phyloP scores from a whole-genome alignment of 1,140 invertebrate species.

The Vanessa atalanta region DNA sequence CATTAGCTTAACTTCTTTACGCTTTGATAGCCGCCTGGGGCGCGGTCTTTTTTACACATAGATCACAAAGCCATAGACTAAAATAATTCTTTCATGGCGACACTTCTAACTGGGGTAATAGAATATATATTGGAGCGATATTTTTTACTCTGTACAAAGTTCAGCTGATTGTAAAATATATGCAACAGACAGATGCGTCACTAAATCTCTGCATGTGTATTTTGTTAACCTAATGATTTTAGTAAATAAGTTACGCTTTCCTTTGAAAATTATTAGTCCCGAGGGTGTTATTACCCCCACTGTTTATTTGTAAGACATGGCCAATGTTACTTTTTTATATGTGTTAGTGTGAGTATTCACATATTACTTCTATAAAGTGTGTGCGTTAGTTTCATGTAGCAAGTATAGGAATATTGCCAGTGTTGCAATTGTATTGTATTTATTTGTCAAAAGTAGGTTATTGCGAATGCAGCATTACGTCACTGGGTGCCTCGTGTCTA shows the following conservation, averaged over 20 bases:
- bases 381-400: no score
- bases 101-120: conserved; percentile 49
- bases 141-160: conserved; percentile 49
- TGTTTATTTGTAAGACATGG: conserved; percentile 26
- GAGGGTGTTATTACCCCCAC: conserved; percentile 20
- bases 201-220: conserved; percentile 69
- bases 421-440: no score
- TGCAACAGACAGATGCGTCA: conserved; percentile 63
- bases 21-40: conserved; percentile 76
- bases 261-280: conserved; percentile 38
- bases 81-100: conserved; percentile 58
- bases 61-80: conserved; percentile 54
- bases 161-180: conserved; percentile 64
- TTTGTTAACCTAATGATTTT: conserved; percentile 74
- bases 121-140: conserved; percentile 40
- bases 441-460: no score
- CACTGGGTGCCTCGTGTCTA: no score
- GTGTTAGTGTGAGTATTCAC: no score
- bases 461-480: no score
- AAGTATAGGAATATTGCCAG: no score
- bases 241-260: conserved; percentile 69
- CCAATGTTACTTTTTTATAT: conserved; percentile 24
- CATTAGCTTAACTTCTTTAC: conserved; percentile 81
- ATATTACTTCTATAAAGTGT: no score
- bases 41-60: conserved; percentile 53